Percentiles rank a stretch among this genome's conserved stretches.
phyloP scores from a whole-genome alignment of 1,140 invertebrate genomes.

The Drosophila mayri region DNA sequence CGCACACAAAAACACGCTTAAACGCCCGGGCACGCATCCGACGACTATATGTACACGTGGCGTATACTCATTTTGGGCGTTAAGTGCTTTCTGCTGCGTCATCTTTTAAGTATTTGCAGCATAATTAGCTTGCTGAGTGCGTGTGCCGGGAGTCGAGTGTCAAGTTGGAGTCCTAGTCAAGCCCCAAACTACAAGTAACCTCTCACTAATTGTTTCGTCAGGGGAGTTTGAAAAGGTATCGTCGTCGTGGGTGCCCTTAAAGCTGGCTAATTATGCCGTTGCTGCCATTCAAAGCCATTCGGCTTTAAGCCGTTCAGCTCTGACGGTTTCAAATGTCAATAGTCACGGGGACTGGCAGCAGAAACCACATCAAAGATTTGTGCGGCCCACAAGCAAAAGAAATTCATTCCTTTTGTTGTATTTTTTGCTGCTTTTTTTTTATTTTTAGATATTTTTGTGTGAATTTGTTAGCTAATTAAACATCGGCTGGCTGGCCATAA shows the following conservation, averaged over 20 bases:
- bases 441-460: constrained; percentile 34
- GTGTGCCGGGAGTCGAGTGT: constrained; percentile 52
- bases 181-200: constrained; percentile 21
- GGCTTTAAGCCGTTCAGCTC: constrained; percentile 42
- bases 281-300: constrained; percentile 23
- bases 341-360: constrained; percentile 20
- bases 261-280: constrained; percentile 53
- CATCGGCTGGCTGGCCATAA: constrained; percentile 61
- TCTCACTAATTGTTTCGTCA: constrained; percentile 37
- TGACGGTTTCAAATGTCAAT: constrained; percentile 30
- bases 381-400: background rate
- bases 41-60: constrained; percentile 16
- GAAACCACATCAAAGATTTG: constrained; percentile 52
- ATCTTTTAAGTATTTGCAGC: constrained; percentile 78
- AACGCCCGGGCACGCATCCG: constrained; percentile 30
- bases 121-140: constrained; percentile 79
- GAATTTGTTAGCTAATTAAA: constrained; percentile 68
- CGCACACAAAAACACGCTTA: constrained; percentile 39
- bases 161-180: constrained; percentile 39
- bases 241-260: constrained; percentile 32
- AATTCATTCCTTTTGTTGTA: background rate
- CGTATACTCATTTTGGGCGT: constrained; percentile 58
- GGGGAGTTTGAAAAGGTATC: constrained; percentile 16
- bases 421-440: constrained; percentile 9
- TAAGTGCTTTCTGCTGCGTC: constrained; percentile 79